Evolutionary conservation across 1,140 invertebrate genomes (phyloP).

Genomic region (Goniozus legneri): DNA sequence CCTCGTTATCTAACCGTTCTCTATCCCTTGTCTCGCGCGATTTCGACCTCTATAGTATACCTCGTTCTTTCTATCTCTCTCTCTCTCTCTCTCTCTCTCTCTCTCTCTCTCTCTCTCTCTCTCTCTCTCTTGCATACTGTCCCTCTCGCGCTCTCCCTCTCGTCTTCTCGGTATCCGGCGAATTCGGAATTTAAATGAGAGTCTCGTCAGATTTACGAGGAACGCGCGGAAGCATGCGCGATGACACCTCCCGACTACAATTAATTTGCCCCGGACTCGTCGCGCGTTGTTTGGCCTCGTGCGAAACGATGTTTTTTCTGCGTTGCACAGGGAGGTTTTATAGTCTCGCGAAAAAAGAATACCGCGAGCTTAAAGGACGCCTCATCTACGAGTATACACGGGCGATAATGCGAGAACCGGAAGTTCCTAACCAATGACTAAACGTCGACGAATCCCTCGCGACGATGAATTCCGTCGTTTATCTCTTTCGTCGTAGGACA

Average conservation of each 20-base stretch:
- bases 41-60: too few relatives aligned
- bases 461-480: too few relatives aligned
- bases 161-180: not conserved
- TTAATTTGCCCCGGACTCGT: not conserved
- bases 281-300: not conserved
- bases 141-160: constrained; percentile 1
- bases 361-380: too few relatives aligned
- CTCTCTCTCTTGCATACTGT: not conserved
- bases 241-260: constrained; percentile 2
- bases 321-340: not conserved
- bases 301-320: not conserved
- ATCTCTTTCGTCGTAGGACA: too few relatives aligned
- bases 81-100: not conserved
- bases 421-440: too few relatives aligned
- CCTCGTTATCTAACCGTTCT: not conserved
- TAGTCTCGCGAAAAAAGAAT: not conserved
- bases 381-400: too few relatives aligned
- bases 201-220: constrained; percentile 4
- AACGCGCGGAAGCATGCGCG: constrained; percentile 4
- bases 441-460: too few relatives aligned
- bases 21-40: not conserved
- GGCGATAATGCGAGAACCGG: too few relatives aligned
- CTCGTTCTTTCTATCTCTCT: not conserved
- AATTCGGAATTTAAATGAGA: constrained; percentile 7
- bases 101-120: too few relatives aligned